Conservation (phyloP, 2,113 vertebrate species). For the Oreochromis niloticus region DNA sequence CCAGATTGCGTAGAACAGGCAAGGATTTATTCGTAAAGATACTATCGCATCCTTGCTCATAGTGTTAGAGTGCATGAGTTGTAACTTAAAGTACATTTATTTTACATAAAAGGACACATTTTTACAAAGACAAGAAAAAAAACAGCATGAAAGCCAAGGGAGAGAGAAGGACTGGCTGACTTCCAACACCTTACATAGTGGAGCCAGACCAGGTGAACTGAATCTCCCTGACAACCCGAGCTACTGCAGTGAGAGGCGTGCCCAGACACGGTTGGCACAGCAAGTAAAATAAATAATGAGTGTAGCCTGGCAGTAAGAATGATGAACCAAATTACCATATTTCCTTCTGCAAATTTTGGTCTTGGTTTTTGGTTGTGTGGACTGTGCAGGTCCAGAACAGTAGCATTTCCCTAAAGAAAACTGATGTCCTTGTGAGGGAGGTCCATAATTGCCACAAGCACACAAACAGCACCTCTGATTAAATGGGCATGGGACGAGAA, state of each 20-base stretch:
- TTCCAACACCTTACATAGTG: not conserved
- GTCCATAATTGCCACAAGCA: constrained; percentile 18
- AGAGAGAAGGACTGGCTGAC: not conserved
- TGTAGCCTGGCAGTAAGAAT: not conserved
- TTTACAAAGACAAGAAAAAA: not conserved
- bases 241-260: not conserved
- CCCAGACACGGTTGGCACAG: not conserved
- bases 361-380: not conserved
- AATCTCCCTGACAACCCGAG: not conserved
- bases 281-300: not conserved
- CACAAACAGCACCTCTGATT: constrained; percentile 38
- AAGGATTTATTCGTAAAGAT: not conserved
- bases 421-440: constrained; percentile 19
- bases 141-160: not conserved
- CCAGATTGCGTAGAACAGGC: not conserved
- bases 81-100: not conserved
- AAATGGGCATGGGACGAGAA: constrained; percentile 20
- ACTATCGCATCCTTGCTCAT: not conserved
- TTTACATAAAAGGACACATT: not conserved
- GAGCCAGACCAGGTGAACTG: not conserved
- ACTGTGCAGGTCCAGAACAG: not conserved
- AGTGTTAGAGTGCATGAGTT: not conserved
- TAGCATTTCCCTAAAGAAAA: not conserved
- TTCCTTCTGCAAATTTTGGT: not conserved
- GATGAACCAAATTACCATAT: not conserved